Percentiles rank a stretch among this genome's conserved stretches.
Evolutionary conservation across 2,797 vertebrate genomes (phyloP).

Genomic region (Karalla daura): DNA sequence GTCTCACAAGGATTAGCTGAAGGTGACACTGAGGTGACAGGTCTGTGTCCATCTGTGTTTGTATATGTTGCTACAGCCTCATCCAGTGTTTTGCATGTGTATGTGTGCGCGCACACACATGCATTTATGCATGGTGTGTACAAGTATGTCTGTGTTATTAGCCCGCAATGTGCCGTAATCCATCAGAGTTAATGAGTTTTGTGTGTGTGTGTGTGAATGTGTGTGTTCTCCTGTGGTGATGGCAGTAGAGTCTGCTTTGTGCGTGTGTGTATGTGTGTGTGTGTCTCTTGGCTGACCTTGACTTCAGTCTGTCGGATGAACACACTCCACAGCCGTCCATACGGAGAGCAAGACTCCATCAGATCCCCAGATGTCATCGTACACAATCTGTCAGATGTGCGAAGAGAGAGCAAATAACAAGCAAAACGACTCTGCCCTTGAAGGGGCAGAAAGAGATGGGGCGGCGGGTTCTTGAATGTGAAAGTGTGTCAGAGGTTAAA

Average conservation of each 20-base stretch:
- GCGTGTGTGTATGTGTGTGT: conserved; percentile 15
- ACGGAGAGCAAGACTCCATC: conserved; percentile 64
- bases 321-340: conserved; percentile 47
- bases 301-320: conserved; percentile 64
- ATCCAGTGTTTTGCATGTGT: conserved; percentile 15
- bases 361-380: conserved; percentile 70
- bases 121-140: conserved; percentile 48
- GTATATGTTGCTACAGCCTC: conserved; percentile 22
- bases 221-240: conserved; percentile 44
- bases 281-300: conserved; percentile 74
- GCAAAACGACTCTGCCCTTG: conserved; percentile 28
- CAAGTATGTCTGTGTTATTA: conserved; percentile 65
- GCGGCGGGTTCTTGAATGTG: conserved; percentile 15
- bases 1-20: conserved; percentile 77
- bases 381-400: conserved; percentile 62
- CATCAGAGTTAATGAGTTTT: conserved; percentile 78
- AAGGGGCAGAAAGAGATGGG: conserved; percentile 21
- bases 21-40: conserved; percentile 73
- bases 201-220: no score
- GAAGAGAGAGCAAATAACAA: conserved; percentile 56
- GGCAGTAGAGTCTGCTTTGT: conserved; percentile 33
- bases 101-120: conserved; percentile 5
- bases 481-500: conserved; percentile 51
- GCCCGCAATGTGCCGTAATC: conserved; percentile 67
- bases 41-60: conserved; percentile 64